These are phyloP conservation scores for Trichopoda pennipes DNA, from an alignment of 2,888 invertebrate species.

Conservation along the genomic window DNA sequence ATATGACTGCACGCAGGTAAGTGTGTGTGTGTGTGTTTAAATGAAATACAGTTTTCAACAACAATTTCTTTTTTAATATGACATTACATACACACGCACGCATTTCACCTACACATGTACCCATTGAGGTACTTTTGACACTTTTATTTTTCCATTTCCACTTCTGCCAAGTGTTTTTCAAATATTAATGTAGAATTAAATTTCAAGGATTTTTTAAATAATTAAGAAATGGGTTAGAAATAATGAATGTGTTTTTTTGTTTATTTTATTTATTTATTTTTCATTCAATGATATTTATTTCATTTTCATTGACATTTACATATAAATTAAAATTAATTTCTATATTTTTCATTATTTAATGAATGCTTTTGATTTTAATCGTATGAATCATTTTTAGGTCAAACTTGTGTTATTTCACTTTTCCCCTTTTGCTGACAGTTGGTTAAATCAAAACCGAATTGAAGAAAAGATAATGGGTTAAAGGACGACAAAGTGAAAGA, in stretches of 20 bases:
- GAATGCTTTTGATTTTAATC: too few species aligned
- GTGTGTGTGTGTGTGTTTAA: neutral
- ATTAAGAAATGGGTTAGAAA: neutral
- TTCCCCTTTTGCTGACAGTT: too few species aligned
- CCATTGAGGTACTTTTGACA: slow-evolving; percentile 19
- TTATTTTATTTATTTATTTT: too few species aligned
- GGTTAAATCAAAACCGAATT: too few species aligned
- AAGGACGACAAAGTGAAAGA: too few species aligned
- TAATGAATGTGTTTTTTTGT: neutral
- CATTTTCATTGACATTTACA: neutral
- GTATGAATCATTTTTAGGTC: too few species aligned
- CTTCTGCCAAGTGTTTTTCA: slow-evolving; percentile 10
- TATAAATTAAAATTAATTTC: neutral
- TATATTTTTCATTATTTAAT: too few species aligned
- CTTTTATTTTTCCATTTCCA: slow-evolving; percentile 7
- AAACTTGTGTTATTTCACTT: too few species aligned
- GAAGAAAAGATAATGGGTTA: too few species aligned
- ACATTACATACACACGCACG: neutral
- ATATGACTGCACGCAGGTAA: neutral
- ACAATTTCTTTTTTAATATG: neutral
- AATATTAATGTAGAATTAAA: slow-evolving; percentile 6
- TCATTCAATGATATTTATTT: neutral
- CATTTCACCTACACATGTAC: neutral
- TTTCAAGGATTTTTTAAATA: slow-evolving; percentile 6
- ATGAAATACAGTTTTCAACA: neutral